phyloP scores from a whole-genome alignment of 2,888 invertebrate species.

The Hoplodrina ambigua region DNA sequence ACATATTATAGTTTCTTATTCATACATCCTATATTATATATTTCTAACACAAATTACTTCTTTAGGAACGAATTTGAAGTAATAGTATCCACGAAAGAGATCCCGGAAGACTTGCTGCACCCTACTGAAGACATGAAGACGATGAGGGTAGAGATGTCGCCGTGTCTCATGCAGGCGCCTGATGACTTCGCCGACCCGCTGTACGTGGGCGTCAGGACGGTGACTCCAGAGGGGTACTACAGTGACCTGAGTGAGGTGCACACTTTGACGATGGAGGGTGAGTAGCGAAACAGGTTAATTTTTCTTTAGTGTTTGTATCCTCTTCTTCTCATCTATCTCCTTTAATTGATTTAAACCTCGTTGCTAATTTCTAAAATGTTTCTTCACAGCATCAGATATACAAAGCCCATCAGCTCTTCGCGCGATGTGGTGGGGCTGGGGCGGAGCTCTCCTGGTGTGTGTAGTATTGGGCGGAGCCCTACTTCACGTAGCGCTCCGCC shows the following conservation, averaged over 20 bases:
- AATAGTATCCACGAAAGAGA: constrained; percentile 90
- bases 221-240: constrained; percentile 91
- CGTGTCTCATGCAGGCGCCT: constrained; percentile 90
- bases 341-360: no score
- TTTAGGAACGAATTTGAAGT: constrained; percentile 91
- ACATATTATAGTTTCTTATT: no score
- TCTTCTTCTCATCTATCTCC: no score
- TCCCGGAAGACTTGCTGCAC: constrained; percentile 84
- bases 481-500: constrained; percentile 91
- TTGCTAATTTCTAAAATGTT: no score
- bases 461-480: constrained; percentile 90
- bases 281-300: constrained; percentile 62
- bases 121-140: constrained; percentile 78
- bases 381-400: constrained; percentile 41
- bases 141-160: constrained; percentile 82
- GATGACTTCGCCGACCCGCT: constrained; percentile 81
- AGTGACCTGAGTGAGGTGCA: constrained; percentile 92
- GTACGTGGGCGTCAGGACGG: constrained; percentile 92
- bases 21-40: no score
- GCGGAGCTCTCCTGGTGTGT: constrained; percentile 73
- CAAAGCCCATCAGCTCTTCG: constrained; percentile 39
- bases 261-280: constrained; percentile 80
- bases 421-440: constrained; percentile 78
- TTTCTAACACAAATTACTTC: neutral
- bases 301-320: no score